Conservation (phyloP, 2,113 vertebrate genomes). For the Sinocyclocheilus rhinocerous region DNA sequence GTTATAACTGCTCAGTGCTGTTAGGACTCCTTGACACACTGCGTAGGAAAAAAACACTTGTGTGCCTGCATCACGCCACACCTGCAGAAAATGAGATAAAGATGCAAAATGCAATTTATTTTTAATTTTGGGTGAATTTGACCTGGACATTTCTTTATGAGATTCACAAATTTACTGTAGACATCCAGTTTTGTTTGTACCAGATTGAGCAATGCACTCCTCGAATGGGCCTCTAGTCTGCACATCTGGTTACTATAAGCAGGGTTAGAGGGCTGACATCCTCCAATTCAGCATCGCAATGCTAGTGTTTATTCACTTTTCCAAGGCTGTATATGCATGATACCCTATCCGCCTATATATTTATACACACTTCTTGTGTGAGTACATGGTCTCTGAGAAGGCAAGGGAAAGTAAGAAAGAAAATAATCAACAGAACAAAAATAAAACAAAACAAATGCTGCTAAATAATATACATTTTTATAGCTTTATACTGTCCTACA, state of each 20-base stretch:
- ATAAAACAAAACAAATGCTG: too few species aligned
- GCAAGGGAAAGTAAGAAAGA: background rate
- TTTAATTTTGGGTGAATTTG: background rate
- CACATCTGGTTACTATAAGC: conserved; percentile 20
- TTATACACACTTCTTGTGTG: background rate
- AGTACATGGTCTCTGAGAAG: background rate
- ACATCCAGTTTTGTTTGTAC: background rate
- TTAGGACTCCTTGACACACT: conserved; percentile 86
- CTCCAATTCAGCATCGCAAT: background rate
- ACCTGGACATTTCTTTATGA: background rate
- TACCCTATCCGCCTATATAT: background rate
- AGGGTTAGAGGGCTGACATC: background rate
- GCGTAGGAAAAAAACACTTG: conserved; percentile 90
- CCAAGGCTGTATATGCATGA: background rate
- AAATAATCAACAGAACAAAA: background rate
- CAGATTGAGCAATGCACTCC: background rate
- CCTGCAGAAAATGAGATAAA: conserved; percentile 69
- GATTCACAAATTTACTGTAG: background rate
- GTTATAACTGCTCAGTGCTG: conserved; percentile 92
- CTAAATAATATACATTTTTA: background rate
- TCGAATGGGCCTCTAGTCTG: background rate
- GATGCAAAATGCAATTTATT: background rate
- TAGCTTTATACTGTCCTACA: background rate
- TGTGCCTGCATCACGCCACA: conserved; percentile 87
- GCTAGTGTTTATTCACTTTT: conserved; percentile 17